Evolutionary conservation across 1,140 invertebrate species (phyloP).

Genomic region (Muscidifurax raptorellus): DNA sequence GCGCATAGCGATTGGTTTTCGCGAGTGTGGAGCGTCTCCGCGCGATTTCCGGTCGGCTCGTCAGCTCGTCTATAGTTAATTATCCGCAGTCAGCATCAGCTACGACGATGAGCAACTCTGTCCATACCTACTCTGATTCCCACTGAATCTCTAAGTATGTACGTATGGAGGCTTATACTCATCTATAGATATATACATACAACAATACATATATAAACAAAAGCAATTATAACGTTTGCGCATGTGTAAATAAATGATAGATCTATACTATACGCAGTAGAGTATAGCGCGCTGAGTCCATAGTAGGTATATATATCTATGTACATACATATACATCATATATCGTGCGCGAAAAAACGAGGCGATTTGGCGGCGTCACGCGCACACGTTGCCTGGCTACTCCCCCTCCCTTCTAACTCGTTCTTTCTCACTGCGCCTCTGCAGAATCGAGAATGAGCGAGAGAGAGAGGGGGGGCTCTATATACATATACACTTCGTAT

Average conservation of each 20-base stretch:
- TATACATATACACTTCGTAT: neutral
- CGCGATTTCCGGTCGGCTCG: slow-evolving; percentile 63
- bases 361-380: slow-evolving; percentile 27
- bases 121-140: neutral
- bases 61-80: neutral
- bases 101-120: neutral
- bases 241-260: neutral
- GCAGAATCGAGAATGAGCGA: neutral
- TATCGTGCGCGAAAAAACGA: neutral
- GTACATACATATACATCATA: too few species aligned
- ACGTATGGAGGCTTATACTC: neutral
- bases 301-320: neutral
- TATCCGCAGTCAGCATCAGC: neutral
- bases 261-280: neutral
- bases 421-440: neutral
- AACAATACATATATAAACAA: neutral
- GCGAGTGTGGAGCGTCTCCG: slow-evolving; percentile 25
- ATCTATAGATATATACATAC: neutral
- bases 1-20: slow-evolving; percentile 25
- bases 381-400: neutral
- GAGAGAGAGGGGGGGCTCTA: neutral
- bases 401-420: neutral
- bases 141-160: neutral
- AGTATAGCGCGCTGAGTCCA: neutral
- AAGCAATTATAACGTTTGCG: neutral